Conservation (phyloP, 2,888 invertebrate genomes). For the Dryobotodes eremita region DNA sequence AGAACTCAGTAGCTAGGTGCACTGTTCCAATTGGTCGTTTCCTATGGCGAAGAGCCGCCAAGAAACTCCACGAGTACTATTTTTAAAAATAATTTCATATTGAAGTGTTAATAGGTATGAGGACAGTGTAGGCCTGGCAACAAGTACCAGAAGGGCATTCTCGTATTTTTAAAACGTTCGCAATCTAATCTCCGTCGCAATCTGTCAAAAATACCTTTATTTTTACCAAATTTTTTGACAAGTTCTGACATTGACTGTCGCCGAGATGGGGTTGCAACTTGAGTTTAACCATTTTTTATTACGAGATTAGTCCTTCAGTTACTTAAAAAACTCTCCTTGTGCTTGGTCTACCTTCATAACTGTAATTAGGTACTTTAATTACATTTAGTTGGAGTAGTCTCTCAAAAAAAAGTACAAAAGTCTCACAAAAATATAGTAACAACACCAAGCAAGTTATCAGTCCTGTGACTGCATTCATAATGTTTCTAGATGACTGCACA, state of each 20-base stretch:
- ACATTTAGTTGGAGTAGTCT: background rate
- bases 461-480: background rate
- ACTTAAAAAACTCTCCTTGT: background rate
- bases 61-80: background rate
- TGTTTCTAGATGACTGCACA: slow-evolving; percentile 35
- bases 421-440: background rate
- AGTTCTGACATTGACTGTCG: background rate
- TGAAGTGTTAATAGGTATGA: background rate
- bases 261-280: background rate
- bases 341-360: background rate
- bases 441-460: background rate
- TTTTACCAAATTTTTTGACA: background rate
- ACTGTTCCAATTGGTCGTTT: background rate
- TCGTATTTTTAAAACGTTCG: no score
- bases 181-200: background rate
- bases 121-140: background rate
- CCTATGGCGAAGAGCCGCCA: background rate
- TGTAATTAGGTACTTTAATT: background rate
- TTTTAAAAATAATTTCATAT: background rate
- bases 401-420: no score
- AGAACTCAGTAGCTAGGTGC: background rate
- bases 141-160: background rate
- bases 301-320: background rate
- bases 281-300: background rate
- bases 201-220: background rate